A percentile compares a stretch with the other conserved stretches of the same genome.
Conservation (phyloP, 2,888 invertebrate species). For the Orchestes rusci region DNA sequence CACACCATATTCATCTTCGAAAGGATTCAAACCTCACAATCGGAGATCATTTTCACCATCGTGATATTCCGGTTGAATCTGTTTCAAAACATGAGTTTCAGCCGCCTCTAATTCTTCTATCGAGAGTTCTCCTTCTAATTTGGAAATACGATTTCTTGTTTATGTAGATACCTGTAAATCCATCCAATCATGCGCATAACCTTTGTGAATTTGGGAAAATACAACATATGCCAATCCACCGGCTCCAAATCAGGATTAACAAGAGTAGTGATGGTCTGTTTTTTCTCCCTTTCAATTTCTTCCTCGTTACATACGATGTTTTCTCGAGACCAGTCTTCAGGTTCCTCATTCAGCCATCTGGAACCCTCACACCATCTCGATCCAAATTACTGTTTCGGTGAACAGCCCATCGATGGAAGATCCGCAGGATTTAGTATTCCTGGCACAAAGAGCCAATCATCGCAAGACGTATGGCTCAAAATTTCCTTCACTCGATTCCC, state of each 20-base stretch:
- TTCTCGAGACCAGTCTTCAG: conserved; percentile 8
- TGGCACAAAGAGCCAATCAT: conserved; percentile 32
- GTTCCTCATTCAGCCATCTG: conserved; percentile 27
- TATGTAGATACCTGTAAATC: conserved; percentile 18
- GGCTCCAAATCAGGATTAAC: conserved; percentile 4
- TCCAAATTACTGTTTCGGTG: conserved; percentile 26
- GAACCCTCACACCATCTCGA: conserved; percentile 37
- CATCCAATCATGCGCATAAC: conserved; percentile 20
- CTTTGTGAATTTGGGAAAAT: conserved; percentile 18
- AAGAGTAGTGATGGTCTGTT: conserved; percentile 4
- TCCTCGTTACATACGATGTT: conserved; percentile 6
- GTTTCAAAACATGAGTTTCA: conserved; percentile 15
- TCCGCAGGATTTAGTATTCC: conserved; percentile 34
- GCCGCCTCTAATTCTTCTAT: conserved; percentile 12
- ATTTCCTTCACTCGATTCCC: conserved; percentile 33
- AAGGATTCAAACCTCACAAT: background rate
- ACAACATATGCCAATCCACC: conserved; percentile 18
- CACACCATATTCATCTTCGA: conserved; percentile 13
- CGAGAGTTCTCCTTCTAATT: conserved; percentile 5
- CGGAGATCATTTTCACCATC: background rate
- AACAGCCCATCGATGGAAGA: conserved; percentile 34
- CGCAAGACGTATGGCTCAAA: conserved; percentile 6
- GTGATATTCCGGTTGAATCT: conserved; percentile 17
- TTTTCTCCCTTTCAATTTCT: conserved; percentile 10
- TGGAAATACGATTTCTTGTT: conserved; percentile 2